Percentiles rank a stretch among this genome's conserved stretches.
phyloP scores from a whole-genome alignment of 2,113 vertebrate genomes.

The Lanius ludovicianus region DNA sequence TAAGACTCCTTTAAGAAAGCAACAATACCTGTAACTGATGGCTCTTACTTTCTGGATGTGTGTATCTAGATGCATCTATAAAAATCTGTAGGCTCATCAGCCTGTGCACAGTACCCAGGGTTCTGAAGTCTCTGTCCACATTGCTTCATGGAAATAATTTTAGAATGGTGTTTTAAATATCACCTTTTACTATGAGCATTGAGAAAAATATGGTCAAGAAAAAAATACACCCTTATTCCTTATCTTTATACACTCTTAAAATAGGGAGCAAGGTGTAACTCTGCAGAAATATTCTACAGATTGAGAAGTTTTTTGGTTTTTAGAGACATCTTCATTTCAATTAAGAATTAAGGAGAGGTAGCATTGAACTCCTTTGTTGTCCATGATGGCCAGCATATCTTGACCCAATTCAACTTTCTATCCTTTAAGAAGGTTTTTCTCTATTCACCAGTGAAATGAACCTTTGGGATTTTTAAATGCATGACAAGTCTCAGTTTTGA shows the following conservation, averaged over 20 bases:
- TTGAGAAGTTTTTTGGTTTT: neutral
- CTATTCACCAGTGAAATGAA: neutral
- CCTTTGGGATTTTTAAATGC: neutral
- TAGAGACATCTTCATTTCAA: neutral
- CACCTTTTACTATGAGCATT: neutral
- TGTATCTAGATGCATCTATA: neutral
- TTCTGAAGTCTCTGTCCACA: neutral
- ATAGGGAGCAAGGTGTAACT: neutral
- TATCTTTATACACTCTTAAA: neutral
- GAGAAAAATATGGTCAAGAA: neutral
- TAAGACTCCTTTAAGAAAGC: neutral
- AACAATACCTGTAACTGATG: neutral
- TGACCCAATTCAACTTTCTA: neutral
- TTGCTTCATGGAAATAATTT: neutral
- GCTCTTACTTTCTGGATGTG: neutral
- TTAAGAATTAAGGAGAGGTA: neutral
- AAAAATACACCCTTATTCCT: accelerated
- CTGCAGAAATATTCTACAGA: neutral
- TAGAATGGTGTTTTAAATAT: neutral
- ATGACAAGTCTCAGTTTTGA: neutral
- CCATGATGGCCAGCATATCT: neutral
- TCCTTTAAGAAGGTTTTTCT: neutral
- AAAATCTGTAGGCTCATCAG: neutral
- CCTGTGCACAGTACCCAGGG: neutral
- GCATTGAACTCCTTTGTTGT: neutral